Conservation (phyloP, 2,797 vertebrate genomes). For the Loriculus beryllinus region DNA sequence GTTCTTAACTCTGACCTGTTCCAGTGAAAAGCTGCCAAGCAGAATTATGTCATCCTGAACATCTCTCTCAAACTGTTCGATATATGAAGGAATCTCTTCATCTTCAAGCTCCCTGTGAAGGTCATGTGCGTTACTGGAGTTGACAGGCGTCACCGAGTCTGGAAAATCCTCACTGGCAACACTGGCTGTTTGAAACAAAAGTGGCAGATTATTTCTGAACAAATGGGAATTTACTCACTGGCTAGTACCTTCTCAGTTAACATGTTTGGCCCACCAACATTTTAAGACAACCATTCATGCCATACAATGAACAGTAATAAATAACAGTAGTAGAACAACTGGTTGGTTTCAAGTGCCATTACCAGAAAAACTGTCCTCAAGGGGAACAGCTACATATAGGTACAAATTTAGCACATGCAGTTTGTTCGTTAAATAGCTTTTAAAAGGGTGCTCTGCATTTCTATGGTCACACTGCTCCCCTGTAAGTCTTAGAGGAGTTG, state of each 20-base stretch:
- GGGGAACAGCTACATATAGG: background rate
- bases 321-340: background rate
- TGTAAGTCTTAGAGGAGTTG: background rate
- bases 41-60: slow-evolving; percentile 87
- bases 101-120: slow-evolving; percentile 68
- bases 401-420: background rate
- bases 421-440: background rate
- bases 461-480: accelerated
- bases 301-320: background rate
- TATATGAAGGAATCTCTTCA: slow-evolving; percentile 78
- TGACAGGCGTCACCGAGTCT: background rate
- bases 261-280: background rate
- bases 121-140: slow-evolving; percentile 50
- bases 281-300: background rate
- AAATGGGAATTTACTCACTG: background rate
- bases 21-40: slow-evolving; percentile 85
- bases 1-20: slow-evolving; percentile 90
- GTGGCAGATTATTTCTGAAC: background rate
- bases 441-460: background rate
- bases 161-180: slow-evolving; percentile 5
- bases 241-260: background rate
- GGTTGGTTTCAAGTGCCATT: background rate
- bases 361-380: background rate
- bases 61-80: slow-evolving; percentile 83
- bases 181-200: slow-evolving; percentile 26